These are phyloP conservation scores for Bradypodion pumilum DNA, from an alignment of 2,797 vertebrate species.

Conservation along the genomic window DNA sequence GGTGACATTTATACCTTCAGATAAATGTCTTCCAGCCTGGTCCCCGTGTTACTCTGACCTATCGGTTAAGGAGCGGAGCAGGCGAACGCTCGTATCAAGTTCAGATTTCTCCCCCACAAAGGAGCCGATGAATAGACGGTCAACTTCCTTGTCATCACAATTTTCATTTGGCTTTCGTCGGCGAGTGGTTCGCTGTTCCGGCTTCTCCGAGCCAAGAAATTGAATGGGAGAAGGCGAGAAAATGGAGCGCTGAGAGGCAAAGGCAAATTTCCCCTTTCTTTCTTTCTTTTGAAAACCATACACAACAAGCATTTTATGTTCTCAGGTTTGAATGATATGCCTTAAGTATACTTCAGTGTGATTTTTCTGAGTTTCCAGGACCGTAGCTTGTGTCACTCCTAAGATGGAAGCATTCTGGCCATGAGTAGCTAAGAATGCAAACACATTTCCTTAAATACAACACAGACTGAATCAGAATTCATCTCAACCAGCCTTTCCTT, in stretches of 20 bases:
- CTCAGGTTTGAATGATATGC: constrained; percentile 73
- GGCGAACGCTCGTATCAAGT: too few relatives aligned
- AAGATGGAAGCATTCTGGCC: background rate
- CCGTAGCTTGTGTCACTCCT: constrained; percentile 50
- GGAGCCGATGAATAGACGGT: background rate
- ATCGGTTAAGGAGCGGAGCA: too few relatives aligned
- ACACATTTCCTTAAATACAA: too few relatives aligned
- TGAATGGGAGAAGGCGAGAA: constrained; percentile 12
- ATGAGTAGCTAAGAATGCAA: background rate
- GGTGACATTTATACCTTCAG: background rate
- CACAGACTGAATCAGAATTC: too few relatives aligned
- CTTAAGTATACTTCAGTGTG: constrained; percentile 71
- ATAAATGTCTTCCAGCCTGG: background rate
- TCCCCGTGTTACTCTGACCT: background rate
- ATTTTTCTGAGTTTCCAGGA: constrained; percentile 58
- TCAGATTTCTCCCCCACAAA: background rate
- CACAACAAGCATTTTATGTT: constrained; percentile 24
- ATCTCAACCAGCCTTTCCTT: too few relatives aligned
- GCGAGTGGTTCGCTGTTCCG: background rate
- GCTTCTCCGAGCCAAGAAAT: constrained; percentile 6
- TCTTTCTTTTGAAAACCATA: background rate
- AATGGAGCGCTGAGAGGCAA: background rate
- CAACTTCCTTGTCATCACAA: accelerated
- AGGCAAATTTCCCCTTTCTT: constrained; percentile 36
- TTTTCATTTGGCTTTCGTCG: constrained; percentile 14